These are phyloP conservation scores for Leucoma salicis DNA, from an alignment of 2,888 invertebrate species.

Conservation along the genomic window DNA sequence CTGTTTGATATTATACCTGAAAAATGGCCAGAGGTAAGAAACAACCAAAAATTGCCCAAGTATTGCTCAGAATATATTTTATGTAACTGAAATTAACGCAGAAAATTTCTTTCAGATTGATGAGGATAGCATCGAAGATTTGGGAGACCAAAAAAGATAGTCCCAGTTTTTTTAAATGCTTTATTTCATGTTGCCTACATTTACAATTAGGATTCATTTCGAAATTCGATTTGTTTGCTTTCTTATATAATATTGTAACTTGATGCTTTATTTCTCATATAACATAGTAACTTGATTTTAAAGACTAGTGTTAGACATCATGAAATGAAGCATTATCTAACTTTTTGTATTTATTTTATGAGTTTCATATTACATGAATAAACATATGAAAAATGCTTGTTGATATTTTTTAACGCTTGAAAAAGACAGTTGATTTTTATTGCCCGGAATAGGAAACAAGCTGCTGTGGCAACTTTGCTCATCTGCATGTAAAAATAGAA, in stretches of 20 bases:
- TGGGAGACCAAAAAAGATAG: conserved; percentile 96
- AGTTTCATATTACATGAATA: conserved; percentile 29
- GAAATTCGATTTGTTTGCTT: not conserved
- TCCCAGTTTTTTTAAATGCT: conserved; percentile 38
- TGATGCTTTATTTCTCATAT: not conserved
- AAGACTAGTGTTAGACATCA: too few relatives aligned
- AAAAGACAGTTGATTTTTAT: too few relatives aligned
- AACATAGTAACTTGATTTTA: not conserved
- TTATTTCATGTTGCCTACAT: conserved; percentile 34
- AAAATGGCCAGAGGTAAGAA: conserved; percentile 95
- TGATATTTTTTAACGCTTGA: too few relatives aligned
- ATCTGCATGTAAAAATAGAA: too few relatives aligned
- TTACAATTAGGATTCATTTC: not conserved
- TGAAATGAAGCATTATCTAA: conserved; percentile 40
- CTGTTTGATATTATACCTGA: conserved; percentile 98
- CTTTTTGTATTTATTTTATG: conserved; percentile 40
- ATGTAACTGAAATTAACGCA: too few relatives aligned
- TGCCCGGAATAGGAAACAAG: too few relatives aligned
- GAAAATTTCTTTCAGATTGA: conserved; percentile 80
- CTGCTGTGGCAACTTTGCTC: too few relatives aligned
- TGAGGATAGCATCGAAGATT: conserved; percentile 95
- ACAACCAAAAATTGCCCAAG: too few relatives aligned
- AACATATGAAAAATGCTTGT: conserved; percentile 19
- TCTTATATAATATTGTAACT: not conserved
- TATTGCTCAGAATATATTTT: too few relatives aligned